Evolutionary conservation across 2,113 vertebrate genomes (phyloP).

Genomic region (Bujurquina vittata): DNA sequence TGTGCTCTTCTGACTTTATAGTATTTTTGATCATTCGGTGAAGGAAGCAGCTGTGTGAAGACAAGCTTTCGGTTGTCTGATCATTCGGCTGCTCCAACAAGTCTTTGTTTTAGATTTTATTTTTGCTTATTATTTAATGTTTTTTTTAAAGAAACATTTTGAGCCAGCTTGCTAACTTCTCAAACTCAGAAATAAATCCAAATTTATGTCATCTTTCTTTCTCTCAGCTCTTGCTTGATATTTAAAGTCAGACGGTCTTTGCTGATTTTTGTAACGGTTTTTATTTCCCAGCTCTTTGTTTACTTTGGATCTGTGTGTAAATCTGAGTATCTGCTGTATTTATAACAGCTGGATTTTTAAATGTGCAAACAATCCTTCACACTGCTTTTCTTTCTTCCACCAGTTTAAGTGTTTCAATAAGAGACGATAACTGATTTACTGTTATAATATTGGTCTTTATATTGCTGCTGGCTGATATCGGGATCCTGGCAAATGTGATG

Average conservation of each 20-base stretch:
- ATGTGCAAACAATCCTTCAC: not conserved
- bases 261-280: not conserved
- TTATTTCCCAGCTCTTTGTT: not conserved
- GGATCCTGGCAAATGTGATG: not conserved
- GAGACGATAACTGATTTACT: not conserved
- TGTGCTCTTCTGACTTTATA: not conserved
- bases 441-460: not conserved
- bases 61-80: not conserved
- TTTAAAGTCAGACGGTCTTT: not conserved
- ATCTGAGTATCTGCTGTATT: not conserved
- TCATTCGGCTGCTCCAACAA: not conserved
- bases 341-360: not conserved
- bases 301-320: not conserved
- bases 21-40: not conserved
- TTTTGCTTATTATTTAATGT: not conserved
- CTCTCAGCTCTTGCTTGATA: not conserved
- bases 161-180: not conserved
- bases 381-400: not conserved
- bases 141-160: not conserved
- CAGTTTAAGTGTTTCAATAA: not conserved
- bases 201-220: not conserved
- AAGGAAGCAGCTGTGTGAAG: no score
- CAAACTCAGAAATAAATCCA: not conserved
- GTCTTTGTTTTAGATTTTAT: not conserved
- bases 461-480: not conserved